Conservation (phyloP, 1,140 invertebrate species). For the Drosophila sturtevanti region DNA sequence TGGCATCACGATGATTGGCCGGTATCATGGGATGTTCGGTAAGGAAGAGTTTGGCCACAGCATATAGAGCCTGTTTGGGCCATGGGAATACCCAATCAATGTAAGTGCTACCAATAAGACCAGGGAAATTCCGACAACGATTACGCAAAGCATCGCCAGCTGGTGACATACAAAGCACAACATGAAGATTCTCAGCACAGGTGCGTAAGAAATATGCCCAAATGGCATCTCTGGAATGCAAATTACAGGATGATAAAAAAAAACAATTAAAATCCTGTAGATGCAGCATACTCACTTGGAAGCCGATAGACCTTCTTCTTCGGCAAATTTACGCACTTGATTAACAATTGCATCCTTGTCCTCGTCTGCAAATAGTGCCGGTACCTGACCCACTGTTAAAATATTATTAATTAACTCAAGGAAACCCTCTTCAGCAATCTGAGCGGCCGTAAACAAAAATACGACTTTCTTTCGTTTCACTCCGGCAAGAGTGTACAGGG, state of each 20-base stretch:
- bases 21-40: constrained; percentile 86
- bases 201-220: constrained; percentile 93
- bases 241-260: background rate
- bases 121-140: constrained; percentile 94
- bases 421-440: constrained; percentile 91
- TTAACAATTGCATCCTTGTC: constrained; percentile 92
- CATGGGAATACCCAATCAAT: constrained; percentile 97
- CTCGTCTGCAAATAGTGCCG: constrained; percentile 92
- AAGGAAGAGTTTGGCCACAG: constrained; percentile 92
- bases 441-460: constrained; percentile 92
- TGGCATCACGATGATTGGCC: constrained; percentile 85
- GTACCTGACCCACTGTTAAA: constrained; percentile 92
- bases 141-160: constrained; percentile 91
- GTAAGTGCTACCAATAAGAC: constrained; percentile 95
- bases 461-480: constrained; percentile 90
- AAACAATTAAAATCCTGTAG: background rate
- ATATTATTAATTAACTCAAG: constrained; percentile 96
- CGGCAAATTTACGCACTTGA: constrained; percentile 87
- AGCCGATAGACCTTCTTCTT: constrained; percentile 87
- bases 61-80: constrained; percentile 93
- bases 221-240: constrained; percentile 86
- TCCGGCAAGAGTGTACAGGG: constrained; percentile 88
- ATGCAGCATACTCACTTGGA: constrained; percentile 85
- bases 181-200: constrained; percentile 92
- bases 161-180: constrained; percentile 95